Evolutionary conservation across 2,888 invertebrate genomes (phyloP).

Genomic region (Lasioglossum lativentre): DNA sequence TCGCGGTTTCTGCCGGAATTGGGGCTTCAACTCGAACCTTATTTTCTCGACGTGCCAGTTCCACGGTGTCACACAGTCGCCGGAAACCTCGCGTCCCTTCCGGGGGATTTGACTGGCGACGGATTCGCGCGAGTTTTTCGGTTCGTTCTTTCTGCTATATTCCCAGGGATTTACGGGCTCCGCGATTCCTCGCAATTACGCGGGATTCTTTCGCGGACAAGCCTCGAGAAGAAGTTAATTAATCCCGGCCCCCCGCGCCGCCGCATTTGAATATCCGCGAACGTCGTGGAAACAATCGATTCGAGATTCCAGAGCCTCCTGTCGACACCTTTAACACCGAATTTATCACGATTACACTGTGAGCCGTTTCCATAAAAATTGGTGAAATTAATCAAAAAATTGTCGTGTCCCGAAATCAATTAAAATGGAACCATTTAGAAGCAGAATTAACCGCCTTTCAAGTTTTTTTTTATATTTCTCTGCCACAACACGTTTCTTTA

Average conservation of each 20-base stretch:
- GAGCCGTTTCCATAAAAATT: no score
- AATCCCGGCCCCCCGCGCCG: not conserved
- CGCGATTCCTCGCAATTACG: constrained; percentile 28
- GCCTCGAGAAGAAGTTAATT: constrained; percentile 2
- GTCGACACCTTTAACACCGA: not conserved
- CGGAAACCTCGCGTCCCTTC: not conserved
- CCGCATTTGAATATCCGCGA: not conserved
- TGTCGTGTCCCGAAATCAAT: no score
- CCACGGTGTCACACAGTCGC: not conserved
- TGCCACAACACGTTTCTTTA: no score
- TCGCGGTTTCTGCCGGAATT: not conserved
- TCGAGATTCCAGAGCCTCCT: not conserved
- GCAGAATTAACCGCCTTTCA: no score
- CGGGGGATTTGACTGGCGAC: constrained; percentile 3
- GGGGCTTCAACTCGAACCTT: not conserved
- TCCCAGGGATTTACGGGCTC: not conserved
- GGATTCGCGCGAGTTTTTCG: constrained; percentile 30
- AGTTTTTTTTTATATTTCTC: no score
- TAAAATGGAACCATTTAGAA: no score
- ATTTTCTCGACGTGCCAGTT: not conserved
- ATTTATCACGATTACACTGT: not conserved
- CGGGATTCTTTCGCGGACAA: constrained; percentile 5
- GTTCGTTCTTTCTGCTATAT: constrained; percentile 23
- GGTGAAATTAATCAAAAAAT: no score
- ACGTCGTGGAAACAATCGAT: not conserved